Evolutionary conservation across 2,797 vertebrate genomes (phyloP), one percentile per base, ranked within the genome.

Genomic region (Pelobates cultripes): DNA sequence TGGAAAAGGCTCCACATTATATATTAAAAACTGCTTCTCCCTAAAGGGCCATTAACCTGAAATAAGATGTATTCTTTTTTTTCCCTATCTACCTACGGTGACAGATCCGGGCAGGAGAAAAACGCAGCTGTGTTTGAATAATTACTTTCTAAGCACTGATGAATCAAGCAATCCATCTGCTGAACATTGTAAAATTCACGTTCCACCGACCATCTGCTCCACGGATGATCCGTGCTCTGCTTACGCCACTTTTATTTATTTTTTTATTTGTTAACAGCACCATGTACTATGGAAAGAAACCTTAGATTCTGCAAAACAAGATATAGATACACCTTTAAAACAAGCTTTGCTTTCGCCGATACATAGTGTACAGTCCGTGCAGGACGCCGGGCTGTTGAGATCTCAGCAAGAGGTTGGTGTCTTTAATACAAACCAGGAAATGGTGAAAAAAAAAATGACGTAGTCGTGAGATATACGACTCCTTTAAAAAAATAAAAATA

Each of bases 401-500:
- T 69, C 64, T 68, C 2, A 41, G 10, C 53, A 45, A 72, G 79
- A 61, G 79, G 71, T n/a, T 51, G 79, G 66, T 5, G 17, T 43
- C 4, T 69, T 60, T 60, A 14, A 40, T 42, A 75, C 51, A 76
- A 55, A 76, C 14, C 80, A 81, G 80, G 80, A 81, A 81, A 76
- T 71, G 66, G 15, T 47, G 3, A 40, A n/a, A 67, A 28, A 67
- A 28, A 3, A 68, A 28, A 15, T 68, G 28, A 68, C 66, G 28
- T 43, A 12, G 9, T 4, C 4, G 55, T 44, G 61, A 60, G 17
- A n/a, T 53, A 61, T 71, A 76, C 1, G 40, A 43, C 43, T 15
- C 15, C 44, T 43, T 78, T 43, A 53, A 70, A 57, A 17, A 44
- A 43, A 53, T 64, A 73, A 51, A 1, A 51, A 51, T 6, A 51